Evolutionary conservation across 2,797 vertebrate genomes (phyloP).

Genomic region (Falco rusticolus): DNA sequence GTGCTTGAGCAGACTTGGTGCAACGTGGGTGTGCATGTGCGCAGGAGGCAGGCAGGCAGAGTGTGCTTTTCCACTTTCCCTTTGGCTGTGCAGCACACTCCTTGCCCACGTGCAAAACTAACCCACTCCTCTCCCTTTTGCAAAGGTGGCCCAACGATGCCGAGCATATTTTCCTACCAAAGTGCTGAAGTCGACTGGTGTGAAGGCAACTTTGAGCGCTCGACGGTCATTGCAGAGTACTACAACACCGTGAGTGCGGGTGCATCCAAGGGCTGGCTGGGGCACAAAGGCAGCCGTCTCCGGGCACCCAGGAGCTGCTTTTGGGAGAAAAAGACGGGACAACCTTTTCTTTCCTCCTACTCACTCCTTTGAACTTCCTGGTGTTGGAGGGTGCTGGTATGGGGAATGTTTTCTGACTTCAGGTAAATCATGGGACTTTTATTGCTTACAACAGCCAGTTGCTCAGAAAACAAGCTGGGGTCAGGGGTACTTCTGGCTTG

Average conservation of each 20-base stretch:
- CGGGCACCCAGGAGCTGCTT: not conserved
- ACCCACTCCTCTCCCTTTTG: not conserved
- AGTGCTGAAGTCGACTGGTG: conserved; percentile 97
- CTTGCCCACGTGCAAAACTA: not conserved
- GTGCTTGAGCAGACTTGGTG: not conserved
- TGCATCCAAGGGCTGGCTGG: not conserved
- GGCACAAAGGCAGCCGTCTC: not conserved
- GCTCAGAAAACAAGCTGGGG: not conserved
- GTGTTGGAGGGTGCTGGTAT: not conserved
- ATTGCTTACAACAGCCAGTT: not conserved
- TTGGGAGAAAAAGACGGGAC: not conserved
- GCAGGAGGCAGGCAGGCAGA: not conserved
- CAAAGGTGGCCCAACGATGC: conserved; percentile 68
- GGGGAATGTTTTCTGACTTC: not conserved
- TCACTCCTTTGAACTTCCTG: not conserved
- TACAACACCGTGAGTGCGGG: conserved; percentile 90
- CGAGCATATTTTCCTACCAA: conserved; percentile 87
- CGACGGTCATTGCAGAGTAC: conserved; percentile 88
- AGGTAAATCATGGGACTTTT: not conserved
- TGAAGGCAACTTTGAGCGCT: conserved; percentile 90
- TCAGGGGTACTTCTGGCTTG: not conserved
- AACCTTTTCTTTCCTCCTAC: not conserved
- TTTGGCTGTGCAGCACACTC: not conserved
- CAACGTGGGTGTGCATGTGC: rapidly evolving
- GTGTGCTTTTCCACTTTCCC: not conserved